Percentiles rank a stretch among this genome's conserved stretches.
Conservation (phyloP, 2,113 vertebrate genomes). For the Ifrita kowaldi region DNA sequence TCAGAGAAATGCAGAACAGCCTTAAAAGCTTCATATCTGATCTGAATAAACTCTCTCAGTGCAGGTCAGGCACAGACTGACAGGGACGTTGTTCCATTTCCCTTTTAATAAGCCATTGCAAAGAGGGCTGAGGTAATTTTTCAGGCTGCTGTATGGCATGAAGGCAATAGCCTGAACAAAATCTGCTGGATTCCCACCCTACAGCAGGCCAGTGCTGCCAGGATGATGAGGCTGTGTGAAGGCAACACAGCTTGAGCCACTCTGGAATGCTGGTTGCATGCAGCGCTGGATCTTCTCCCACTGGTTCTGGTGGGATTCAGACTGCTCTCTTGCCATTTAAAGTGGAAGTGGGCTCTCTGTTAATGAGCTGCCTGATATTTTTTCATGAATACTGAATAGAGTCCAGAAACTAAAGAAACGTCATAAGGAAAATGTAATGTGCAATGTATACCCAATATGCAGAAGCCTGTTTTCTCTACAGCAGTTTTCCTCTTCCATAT, state of each 20-base stretch:
- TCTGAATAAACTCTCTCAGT: neutral
- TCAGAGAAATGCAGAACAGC: slow-evolving; percentile 28
- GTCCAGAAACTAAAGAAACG: neutral
- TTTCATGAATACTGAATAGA: neutral
- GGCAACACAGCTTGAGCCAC: neutral
- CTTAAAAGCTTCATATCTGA: slow-evolving; percentile 31
- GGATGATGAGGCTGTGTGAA: neutral
- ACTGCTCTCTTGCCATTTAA: neutral
- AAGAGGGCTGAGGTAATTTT: neutral
- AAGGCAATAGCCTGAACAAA: neutral
- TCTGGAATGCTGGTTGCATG: neutral
- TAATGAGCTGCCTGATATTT: neutral
- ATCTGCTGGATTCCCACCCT: neutral
- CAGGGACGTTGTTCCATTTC: neutral
- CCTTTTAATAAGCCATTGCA: neutral
- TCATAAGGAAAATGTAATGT: neutral
- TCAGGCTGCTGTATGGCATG: neutral
- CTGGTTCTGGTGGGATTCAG: neutral
- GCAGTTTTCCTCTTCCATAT: neutral
- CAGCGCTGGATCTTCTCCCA: neutral
- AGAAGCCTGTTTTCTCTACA: neutral
- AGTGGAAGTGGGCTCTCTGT: neutral
- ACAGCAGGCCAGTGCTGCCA: neutral
- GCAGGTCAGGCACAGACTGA: neutral
- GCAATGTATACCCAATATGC: neutral